phyloP scores from a whole-genome alignment of 2,888 invertebrate species.

The Pomacea canaliculata region DNA sequence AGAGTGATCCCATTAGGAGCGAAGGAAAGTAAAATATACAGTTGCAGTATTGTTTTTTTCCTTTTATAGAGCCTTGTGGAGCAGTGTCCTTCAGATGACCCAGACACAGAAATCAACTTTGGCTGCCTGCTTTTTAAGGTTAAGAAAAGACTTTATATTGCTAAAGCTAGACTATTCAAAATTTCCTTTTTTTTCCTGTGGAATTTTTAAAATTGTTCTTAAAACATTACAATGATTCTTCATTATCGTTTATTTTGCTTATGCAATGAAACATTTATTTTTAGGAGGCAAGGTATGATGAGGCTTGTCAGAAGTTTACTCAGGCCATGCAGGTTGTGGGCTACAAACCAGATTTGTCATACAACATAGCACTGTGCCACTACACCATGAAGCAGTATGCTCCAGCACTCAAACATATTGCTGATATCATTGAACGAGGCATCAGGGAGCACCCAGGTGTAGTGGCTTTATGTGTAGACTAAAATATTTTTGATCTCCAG shows the following conservation, averaged over 20 bases:
- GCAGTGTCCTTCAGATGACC: constrained; percentile 87
- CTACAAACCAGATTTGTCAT: constrained; percentile 81
- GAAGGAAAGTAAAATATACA: too few relatives aligned
- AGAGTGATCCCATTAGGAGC: too few relatives aligned
- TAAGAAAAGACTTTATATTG: neutral
- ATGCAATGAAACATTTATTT: constrained; percentile 38
- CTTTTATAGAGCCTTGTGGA: constrained; percentile 81
- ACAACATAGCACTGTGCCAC: constrained; percentile 95
- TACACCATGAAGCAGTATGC: constrained; percentile 94
- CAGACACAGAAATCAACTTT: constrained; percentile 94
- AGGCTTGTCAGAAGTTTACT: constrained; percentile 90
- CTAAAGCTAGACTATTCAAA: neutral
- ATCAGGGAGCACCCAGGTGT: constrained; percentile 90
- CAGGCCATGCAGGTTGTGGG: constrained; percentile 81
- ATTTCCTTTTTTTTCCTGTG: too few relatives aligned
- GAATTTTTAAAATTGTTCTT: too few relatives aligned
- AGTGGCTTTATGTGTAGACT: neutral
- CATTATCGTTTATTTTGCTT: too few relatives aligned
- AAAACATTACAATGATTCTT: too few relatives aligned
- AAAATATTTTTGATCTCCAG: too few relatives aligned
- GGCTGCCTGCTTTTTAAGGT: constrained; percentile 95
- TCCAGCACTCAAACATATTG: constrained; percentile 90
- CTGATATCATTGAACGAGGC: constrained; percentile 94
- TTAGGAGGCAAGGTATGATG: constrained; percentile 87
- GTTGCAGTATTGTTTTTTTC: neutral